phyloP scores from a whole-genome alignment of 1,140 invertebrate genomes.

The Cataglyphis hispanica region DNA sequence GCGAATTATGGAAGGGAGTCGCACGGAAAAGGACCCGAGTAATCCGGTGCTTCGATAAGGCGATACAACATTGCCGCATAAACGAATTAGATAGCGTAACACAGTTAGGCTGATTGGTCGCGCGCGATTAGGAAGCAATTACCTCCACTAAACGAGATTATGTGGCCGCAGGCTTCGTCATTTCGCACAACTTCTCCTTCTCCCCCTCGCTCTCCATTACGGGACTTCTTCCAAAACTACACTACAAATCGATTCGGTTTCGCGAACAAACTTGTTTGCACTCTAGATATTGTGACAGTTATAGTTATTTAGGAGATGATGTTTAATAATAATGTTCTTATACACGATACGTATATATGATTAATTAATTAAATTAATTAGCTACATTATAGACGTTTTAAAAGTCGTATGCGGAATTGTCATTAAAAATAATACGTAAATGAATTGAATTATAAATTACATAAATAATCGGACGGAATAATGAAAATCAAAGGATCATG shows the following conservation, averaged over 20 bases:
- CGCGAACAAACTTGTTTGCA: not conserved
- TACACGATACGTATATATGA: not conserved
- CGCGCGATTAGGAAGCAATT: constrained; percentile 68
- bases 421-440: not conserved
- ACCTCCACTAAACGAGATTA: constrained; percentile 62
- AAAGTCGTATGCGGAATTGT: not conserved
- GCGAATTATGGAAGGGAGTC: constrained; percentile 34
- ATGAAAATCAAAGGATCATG: not conserved
- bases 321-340: no score
- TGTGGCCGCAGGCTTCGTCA: constrained; percentile 58
- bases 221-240: constrained; percentile 43
- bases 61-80: constrained; percentile 54
- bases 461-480: not conserved
- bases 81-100: constrained; percentile 66
- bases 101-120: constrained; percentile 64
- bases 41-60: constrained; percentile 39
- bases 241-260: constrained; percentile 41
- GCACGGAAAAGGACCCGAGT: constrained; percentile 42
- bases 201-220: not conserved
- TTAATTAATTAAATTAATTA: not conserved
- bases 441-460: not conserved
- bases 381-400: not conserved
- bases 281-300: not conserved
- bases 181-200: constrained; percentile 15
- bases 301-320: constrained; percentile 13